phyloP scores from a whole-genome alignment of 2,888 invertebrate species.

The Volucella inanis region DNA sequence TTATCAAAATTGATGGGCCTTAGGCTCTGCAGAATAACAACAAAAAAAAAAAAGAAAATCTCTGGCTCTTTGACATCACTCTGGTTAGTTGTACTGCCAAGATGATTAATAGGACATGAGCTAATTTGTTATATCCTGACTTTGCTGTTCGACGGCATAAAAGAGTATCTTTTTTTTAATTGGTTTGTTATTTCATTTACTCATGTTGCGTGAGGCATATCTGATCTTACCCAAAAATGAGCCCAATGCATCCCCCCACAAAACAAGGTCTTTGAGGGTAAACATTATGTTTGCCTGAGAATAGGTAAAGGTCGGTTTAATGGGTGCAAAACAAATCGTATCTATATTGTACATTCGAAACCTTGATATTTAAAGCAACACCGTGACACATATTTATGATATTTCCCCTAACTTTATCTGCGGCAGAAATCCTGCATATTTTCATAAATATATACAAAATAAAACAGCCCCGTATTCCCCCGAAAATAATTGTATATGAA shows the following conservation, averaged over 20 bases:
- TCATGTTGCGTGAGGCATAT: no score
- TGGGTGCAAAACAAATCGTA: no score
- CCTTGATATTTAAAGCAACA: no score
- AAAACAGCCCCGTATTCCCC: not conserved
- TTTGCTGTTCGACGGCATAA: not conserved
- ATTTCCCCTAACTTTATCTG: not conserved
- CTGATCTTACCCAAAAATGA: no score
- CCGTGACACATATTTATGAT: no score
- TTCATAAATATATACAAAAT: not conserved
- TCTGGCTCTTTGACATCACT: conserved; percentile 24
- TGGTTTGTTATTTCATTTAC: no score
- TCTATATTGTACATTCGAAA: no score
- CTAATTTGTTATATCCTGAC: conserved; percentile 14
- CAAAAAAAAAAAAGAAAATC: not conserved
- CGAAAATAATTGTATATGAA: conserved; percentile 3
- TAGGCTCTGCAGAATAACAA: not conserved
- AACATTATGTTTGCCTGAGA: no score
- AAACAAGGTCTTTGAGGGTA: no score
- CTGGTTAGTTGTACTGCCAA: conserved; percentile 23
- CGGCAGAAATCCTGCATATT: not conserved
- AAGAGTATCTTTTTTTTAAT: no score
- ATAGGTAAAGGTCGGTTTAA: no score
- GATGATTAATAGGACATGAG: conserved; percentile 31
- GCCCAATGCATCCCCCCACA: no score
- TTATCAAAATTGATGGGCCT: conserved; percentile 52